These are phyloP conservation scores for Ochotona curzoniae DNA, from an alignment of 2,113 vertebrate genomes.

Conservation along the genomic window DNA sequence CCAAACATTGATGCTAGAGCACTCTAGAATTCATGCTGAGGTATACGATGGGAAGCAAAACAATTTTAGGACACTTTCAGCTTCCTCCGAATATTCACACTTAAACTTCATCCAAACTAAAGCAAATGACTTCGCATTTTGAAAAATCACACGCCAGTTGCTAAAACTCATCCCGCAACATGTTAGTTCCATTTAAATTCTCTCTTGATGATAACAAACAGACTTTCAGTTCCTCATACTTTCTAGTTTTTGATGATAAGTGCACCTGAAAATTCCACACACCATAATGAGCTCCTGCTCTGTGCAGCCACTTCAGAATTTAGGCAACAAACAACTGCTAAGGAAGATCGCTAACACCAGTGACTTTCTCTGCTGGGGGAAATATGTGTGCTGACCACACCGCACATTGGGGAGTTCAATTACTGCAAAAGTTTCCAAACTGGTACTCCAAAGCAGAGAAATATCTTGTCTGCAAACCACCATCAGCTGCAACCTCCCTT, in stretches of 20 bases:
- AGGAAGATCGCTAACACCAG: neutral
- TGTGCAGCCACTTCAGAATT: neutral
- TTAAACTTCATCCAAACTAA: constrained; percentile 30
- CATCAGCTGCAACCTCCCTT: accelerated
- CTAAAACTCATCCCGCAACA: neutral
- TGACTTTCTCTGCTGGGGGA: neutral
- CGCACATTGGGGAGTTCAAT: neutral
- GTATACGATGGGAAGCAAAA: neutral
- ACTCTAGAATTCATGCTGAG: neutral
- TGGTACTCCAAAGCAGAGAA: neutral
- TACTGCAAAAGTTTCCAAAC: neutral
- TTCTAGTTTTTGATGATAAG: neutral
- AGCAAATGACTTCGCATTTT: neutral
- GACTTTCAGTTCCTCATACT: neutral
- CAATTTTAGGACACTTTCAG: neutral
- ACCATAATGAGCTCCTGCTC: neutral
- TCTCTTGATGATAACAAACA: neutral
- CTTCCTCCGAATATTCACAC: neutral
- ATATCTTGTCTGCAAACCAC: neutral
- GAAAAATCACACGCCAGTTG: neutral
- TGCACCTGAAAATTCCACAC: neutral
- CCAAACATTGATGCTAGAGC: neutral
- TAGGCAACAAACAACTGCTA: neutral
- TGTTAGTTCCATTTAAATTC: constrained; percentile 27
- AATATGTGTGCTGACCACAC: accelerated